Percentiles rank a stretch among this genome's conserved stretches.
Conservation (phyloP, 1,140 invertebrate genomes). For the Telenomus remus region DNA sequence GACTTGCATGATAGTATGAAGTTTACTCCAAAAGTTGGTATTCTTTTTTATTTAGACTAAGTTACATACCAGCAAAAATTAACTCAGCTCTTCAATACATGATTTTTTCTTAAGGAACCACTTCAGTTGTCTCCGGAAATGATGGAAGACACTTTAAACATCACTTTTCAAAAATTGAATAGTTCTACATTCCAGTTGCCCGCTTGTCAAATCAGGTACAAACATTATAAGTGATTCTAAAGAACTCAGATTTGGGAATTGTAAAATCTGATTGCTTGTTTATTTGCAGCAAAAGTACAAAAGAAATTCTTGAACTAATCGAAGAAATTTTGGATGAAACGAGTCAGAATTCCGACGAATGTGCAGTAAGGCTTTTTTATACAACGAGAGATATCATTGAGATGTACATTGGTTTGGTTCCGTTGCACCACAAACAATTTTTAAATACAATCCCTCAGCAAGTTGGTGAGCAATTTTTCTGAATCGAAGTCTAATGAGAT, state of each 20-base stretch:
- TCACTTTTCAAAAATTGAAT: slow-evolving; percentile 58
- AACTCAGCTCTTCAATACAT: background rate
- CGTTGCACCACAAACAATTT: slow-evolving; percentile 85
- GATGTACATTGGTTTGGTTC: slow-evolving; percentile 85
- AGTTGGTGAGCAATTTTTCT: slow-evolving; percentile 78
- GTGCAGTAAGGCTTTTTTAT: slow-evolving; percentile 82
- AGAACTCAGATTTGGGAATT: background rate
- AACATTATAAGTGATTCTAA: background rate
- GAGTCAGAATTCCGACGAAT: slow-evolving; percentile 76
- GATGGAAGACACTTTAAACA: slow-evolving; percentile 55
- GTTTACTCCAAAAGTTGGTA: slow-evolving; percentile 67
- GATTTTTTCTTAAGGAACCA: slow-evolving; percentile 54
- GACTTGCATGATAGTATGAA: slow-evolving; percentile 87
- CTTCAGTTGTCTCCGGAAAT: slow-evolving; percentile 54
- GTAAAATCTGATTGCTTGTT: slow-evolving; percentile 1
- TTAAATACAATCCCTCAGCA: slow-evolving; percentile 89
- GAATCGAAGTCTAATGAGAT: background rate
- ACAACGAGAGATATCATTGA: slow-evolving; percentile 85
- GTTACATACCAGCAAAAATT: too few relatives aligned
- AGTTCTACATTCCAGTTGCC: slow-evolving; percentile 75
- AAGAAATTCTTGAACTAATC: slow-evolving; percentile 83
- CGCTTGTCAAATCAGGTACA: slow-evolving; percentile 80
- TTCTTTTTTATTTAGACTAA: slow-evolving; percentile 22
- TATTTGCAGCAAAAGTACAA: slow-evolving; percentile 68
- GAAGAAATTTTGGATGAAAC: slow-evolving; percentile 85